Evolutionary conservation across 1,140 invertebrate genomes (phyloP).

Genomic region (Drosophila watanabei): DNA sequence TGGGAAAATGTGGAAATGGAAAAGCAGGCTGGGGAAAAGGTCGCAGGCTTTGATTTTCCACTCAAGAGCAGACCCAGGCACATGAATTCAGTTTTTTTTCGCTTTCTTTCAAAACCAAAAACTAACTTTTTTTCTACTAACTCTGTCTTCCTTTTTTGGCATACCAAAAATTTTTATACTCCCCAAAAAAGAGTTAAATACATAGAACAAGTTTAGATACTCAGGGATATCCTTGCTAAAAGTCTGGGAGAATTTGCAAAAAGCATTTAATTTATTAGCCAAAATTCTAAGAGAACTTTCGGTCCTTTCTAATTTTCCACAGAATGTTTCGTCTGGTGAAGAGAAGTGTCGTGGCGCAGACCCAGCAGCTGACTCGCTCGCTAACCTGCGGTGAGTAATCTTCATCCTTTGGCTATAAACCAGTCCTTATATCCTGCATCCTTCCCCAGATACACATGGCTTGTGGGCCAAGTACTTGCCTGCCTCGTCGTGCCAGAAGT

Average conservation of each 20-base stretch:
- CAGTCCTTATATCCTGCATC: too few relatives aligned
- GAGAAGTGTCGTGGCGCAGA: background rate
- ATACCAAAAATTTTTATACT: conserved; percentile 8
- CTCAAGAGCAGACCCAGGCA: conserved; percentile 34
- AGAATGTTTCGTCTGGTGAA: background rate
- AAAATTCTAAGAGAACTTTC: background rate
- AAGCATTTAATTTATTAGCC: background rate
- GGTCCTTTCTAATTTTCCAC: background rate
- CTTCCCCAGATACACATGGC: background rate
- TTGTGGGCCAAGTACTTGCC: background rate
- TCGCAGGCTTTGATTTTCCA: conserved; percentile 66
- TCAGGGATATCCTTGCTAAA: background rate
- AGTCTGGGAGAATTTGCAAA: background rate
- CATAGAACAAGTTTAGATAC: background rate
- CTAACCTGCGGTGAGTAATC: background rate
- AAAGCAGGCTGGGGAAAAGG: background rate
- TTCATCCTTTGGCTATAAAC: background rate
- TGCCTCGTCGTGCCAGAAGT: background rate
- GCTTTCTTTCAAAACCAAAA: conserved; percentile 41
- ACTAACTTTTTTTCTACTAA: conserved; percentile 49
- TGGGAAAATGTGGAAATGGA: conserved; percentile 5
- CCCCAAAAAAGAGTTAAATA: conserved; percentile 17
- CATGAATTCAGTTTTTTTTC: conserved; percentile 47
- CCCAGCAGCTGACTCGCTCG: too few relatives aligned
- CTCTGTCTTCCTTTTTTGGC: background rate